These are phyloP conservation scores for Euzophera pinguis DNA, from an alignment of 2,888 invertebrate species.

Conservation along the genomic window DNA sequence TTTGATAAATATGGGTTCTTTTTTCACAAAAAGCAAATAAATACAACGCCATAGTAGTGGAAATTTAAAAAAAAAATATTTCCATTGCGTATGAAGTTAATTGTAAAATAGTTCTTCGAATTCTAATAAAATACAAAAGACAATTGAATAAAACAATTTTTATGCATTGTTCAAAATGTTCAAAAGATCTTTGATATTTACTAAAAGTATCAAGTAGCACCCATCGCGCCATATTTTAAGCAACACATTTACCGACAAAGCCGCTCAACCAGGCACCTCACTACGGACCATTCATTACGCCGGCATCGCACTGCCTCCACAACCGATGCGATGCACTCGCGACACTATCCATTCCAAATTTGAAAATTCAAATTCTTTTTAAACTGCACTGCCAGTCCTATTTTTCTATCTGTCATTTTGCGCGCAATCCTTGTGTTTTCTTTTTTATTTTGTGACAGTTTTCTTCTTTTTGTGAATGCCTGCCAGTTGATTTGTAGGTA, in stretches of 20 bases:
- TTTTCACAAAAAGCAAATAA: too few species aligned
- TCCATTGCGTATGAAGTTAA: too few species aligned
- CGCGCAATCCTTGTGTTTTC: constrained; percentile 41
- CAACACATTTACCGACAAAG: constrained; percentile 73
- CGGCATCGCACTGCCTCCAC: constrained; percentile 50
- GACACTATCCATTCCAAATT: constrained; percentile 50
- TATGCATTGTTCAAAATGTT: too few species aligned
- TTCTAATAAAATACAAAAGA: too few species aligned
- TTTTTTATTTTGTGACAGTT: constrained; percentile 25
- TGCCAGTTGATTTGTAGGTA: constrained; percentile 29
- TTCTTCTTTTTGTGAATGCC: constrained; percentile 26
- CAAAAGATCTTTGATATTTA: not conserved
- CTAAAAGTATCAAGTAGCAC: constrained; percentile 52
- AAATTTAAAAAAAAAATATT: too few species aligned
- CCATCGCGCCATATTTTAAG: constrained; percentile 56
- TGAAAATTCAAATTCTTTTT: constrained; percentile 24
- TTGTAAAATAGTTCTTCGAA: too few species aligned
- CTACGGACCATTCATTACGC: constrained; percentile 70
- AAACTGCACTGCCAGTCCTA: constrained; percentile 17
- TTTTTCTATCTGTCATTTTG: constrained; percentile 42
- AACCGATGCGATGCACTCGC: constrained; percentile 59
- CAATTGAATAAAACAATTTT: too few species aligned
- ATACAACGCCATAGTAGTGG: too few species aligned
- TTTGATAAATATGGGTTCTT: too few species aligned
- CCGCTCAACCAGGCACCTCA: constrained; percentile 64